A percentile compares a stretch with the other conserved stretches of the same genome.
These are phyloP conservation scores for Plecturocebus donacophilus DNA, from an alignment of 2,113 vertebrate species.

Conservation along the genomic window DNA sequence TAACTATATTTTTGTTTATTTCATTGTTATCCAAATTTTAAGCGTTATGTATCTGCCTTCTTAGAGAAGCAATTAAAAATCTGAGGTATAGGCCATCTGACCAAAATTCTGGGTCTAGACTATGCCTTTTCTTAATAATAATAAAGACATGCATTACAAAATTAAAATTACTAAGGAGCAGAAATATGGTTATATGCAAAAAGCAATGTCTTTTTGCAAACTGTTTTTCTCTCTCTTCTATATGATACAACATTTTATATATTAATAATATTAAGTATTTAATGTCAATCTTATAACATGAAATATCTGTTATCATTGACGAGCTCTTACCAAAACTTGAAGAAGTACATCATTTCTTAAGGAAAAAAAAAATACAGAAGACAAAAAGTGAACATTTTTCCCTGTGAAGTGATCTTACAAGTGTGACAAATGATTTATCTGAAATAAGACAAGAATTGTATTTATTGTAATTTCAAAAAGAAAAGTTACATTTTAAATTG, in stretches of 20 bases:
- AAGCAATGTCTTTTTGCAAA: neutral
- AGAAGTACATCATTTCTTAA: neutral
- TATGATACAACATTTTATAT: neutral
- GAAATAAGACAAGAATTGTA: neutral
- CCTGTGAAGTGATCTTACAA: neutral
- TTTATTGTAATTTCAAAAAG: constrained; percentile 10
- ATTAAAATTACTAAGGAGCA: neutral
- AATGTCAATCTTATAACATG: neutral
- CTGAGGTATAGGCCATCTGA: neutral
- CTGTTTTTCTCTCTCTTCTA: neutral
- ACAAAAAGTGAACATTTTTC: neutral
- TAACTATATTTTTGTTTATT: neutral
- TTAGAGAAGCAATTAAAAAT: neutral
- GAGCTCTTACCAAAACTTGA: neutral
- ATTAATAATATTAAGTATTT: neutral
- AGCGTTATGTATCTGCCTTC: neutral
- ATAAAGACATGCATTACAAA: neutral
- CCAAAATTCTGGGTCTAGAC: neutral
- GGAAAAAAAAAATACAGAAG: neutral
- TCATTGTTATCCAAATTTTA: neutral
- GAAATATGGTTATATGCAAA: neutral
- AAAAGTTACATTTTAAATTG: constrained; percentile 28
- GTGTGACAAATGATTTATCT: constrained; percentile 19
- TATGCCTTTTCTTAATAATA: neutral
- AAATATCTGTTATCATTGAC: neutral